Base-by-base conservation (phyloP, 2,113 vertebrate genomes). In the Cololabis saira region DNA sequence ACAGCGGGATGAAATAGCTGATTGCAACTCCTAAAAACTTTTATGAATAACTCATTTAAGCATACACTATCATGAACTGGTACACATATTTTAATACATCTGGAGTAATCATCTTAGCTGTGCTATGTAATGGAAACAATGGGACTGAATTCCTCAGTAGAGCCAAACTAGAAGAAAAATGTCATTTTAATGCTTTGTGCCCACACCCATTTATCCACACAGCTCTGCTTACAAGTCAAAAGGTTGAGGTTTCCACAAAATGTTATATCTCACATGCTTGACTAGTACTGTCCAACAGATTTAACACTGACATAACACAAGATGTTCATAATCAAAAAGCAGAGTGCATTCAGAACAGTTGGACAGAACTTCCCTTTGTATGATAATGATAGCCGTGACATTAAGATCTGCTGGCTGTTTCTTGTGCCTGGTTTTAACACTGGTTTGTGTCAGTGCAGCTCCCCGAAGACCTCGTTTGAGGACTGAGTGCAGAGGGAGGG, bases 391-490 rank as follows among this genome's bases (percentile, higher is more conserved):
- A 85, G 87, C 81, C 71, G 56, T 88, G 87, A 85, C 90, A 83
- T 87, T 87, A 56, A 73, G 72, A 84, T 87, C 82, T 83, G 78
- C 67, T 84, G 79, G 74, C 75, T 78, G 80, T 87, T 87, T 71
- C 64, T 74, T 83, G 67, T 71, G 78, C 83, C 84, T 81, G 79
- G 61, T 86, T 92, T 95, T 94, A 93, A 82, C 93, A 88, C 95
- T 96, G 95, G 64, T 94, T 96, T 96, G 94, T 95, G 94, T 96
- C 95, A 95, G 92, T 78, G 61, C 33, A 60, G 85, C 90, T 94
- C 94, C 95, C 93, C 80, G 87, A 92, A 94, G 91, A 93, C 91
- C 84, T 86, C 71, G 93, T 93, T 94, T 92, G 87, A 92, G 82
- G 92, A 94, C 95, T 95, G 78, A 78, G 90, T 92, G 69, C 62